phyloP scores from a whole-genome alignment of 2,797 vertebrate species.

The Benthosema pterotum region DNA sequence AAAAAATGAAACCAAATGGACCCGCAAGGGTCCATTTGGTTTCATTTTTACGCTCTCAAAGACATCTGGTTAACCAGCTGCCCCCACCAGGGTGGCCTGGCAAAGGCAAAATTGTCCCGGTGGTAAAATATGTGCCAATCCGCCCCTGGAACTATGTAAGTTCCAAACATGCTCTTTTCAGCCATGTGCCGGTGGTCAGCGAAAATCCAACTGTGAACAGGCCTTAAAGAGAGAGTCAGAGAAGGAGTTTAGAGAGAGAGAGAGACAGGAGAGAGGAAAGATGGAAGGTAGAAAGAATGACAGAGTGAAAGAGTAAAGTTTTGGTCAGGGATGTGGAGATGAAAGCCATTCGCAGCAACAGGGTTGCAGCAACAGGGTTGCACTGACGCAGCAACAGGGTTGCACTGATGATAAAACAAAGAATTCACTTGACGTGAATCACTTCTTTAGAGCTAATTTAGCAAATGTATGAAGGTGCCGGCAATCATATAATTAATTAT shows the following conservation, averaged over 20 bases:
- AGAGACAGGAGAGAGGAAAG: background rate
- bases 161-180: too few relatives aligned
- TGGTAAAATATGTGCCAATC: too few relatives aligned
- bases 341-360: constrained; percentile 39
- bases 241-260: constrained; percentile 13
- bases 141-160: too few relatives aligned
- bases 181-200: too few relatives aligned
- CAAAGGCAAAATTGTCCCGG: too few relatives aligned
- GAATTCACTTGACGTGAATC: constrained; percentile 75
- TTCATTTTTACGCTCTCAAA: too few relatives aligned
- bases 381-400: constrained; percentile 26
- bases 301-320: constrained; percentile 23
- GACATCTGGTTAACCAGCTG: too few relatives aligned
- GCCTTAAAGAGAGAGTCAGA: constrained; percentile 14
- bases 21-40: too few relatives aligned
- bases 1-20: too few relatives aligned
- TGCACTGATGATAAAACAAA: constrained; percentile 16
- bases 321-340: constrained; percentile 48
- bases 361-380: too few relatives aligned
- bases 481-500: constrained; percentile 85
- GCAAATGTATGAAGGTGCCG: constrained; percentile 75
- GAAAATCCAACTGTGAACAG: too few relatives aligned
- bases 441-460: constrained; percentile 73
- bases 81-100: too few relatives aligned
- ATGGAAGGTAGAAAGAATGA: constrained; percentile 1